These are phyloP conservation scores for Neomorphus geoffroyi DNA, from an alignment of 2,797 vertebrate genomes.

Conservation along the genomic window DNA sequence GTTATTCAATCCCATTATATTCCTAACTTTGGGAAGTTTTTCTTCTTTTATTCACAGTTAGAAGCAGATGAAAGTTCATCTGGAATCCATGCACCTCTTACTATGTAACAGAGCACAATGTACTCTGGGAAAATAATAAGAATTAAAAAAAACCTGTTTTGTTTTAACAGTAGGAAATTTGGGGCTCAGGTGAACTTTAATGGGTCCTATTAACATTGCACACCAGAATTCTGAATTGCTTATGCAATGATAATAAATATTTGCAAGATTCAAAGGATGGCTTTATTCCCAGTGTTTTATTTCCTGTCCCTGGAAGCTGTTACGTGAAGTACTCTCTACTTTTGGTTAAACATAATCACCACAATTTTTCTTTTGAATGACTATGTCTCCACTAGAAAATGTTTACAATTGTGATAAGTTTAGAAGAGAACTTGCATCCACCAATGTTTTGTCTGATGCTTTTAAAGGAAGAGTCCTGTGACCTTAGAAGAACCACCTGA, in stretches of 20 bases:
- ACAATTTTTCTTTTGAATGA: neutral
- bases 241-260: neutral
- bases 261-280: neutral
- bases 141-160: neutral
- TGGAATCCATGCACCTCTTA: neutral
- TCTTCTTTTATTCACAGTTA: neutral
- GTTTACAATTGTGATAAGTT: neutral
- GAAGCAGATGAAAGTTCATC: neutral
- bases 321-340: neutral
- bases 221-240: neutral
- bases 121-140: neutral
- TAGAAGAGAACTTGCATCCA: neutral
- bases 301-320: conserved; percentile 15
- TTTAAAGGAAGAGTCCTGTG: neutral
- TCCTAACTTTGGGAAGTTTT: neutral
- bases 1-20: neutral
- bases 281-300: conserved; percentile 13
- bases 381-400: neutral
- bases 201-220: neutral
- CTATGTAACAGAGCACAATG: neutral
- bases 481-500: neutral
- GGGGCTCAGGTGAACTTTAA: conserved; percentile 27
- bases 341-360: conserved; percentile 9
- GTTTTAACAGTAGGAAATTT: neutral
- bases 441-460: neutral